Evolutionary conservation across 1,140 invertebrate species (phyloP).

Genomic region (Rhopalosiphum padi): DNA sequence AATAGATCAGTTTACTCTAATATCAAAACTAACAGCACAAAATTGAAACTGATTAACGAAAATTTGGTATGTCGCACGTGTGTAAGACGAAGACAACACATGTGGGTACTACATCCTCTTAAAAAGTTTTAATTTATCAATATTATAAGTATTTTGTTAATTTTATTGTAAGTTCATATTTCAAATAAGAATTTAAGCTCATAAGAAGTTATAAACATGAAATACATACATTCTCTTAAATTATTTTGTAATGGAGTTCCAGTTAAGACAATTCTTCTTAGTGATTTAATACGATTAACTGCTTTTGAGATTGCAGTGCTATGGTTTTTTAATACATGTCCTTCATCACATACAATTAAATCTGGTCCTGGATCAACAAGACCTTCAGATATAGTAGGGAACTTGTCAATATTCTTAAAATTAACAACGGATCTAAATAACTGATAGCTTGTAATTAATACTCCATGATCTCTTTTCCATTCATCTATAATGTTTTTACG

Average conservation of each 20-base stretch:
- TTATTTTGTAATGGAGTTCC: slow-evolving; percentile 97
- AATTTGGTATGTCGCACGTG: no score
- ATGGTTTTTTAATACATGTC: slow-evolving; percentile 92
- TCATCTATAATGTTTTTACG: slow-evolving; percentile 75
- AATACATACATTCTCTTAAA: slow-evolving; percentile 83
- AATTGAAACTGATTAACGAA: no score
- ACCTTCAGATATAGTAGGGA: slow-evolving; percentile 61
- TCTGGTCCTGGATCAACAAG: slow-evolving; percentile 84
- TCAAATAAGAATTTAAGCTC: no score
- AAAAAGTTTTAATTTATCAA: no score
- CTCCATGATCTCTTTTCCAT: slow-evolving; percentile 86
- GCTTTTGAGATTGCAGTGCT: slow-evolving; percentile 84
- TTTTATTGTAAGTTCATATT: no score
- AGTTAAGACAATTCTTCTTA: slow-evolving; percentile 86
- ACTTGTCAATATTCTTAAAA: slow-evolving; percentile 68
- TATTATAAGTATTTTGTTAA: no score
- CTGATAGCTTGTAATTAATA: slow-evolving; percentile 95
- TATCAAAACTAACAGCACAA: no score
- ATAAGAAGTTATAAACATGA: not conserved
- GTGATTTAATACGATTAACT: slow-evolving; percentile 79
- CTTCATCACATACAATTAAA: slow-evolving; percentile 92
- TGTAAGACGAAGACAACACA: no score
- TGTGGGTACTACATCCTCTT: no score
- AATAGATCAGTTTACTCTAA: no score
- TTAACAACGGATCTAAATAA: slow-evolving; percentile 86